These are phyloP conservation scores for Chrysina gloriosa DNA, from an alignment of 2,888 invertebrate species.

Conservation along the genomic window DNA sequence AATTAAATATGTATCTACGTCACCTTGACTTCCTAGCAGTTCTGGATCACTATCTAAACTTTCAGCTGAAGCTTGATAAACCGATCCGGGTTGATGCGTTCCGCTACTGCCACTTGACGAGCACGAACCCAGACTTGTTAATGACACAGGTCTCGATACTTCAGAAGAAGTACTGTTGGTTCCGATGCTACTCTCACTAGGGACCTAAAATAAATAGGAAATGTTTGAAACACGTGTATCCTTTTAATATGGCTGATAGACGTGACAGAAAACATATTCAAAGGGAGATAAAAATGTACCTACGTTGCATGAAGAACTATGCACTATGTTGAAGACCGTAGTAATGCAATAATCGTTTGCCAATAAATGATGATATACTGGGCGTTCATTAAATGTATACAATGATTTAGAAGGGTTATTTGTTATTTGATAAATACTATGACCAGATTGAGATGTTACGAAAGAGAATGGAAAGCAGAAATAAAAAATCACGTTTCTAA, in stretches of 20 bases:
- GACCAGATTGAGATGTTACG: no score
- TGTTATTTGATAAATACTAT: no score
- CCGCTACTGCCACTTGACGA: conserved; percentile 74
- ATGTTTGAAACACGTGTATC: conserved; percentile 2
- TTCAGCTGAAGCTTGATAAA: conserved; percentile 89
- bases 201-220: conserved; percentile 57
- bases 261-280: no score
- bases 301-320: no score
- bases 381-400: no score
- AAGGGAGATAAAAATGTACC: no score
- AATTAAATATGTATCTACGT: conserved; percentile 42
- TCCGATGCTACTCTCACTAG: conserved; percentile 65
- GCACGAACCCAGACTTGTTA: conserved; percentile 83
- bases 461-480: no score
- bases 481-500: no score
- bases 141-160: conserved; percentile 76
- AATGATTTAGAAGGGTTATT: no score
- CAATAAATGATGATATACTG: no score
- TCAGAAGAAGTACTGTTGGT: conserved; percentile 69
- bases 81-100: conserved; percentile 75
- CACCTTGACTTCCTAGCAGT: conserved; percentile 66
- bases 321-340: no score
- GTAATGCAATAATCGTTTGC: no score
- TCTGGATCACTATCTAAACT: conserved; percentile 84
- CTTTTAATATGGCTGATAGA: conserved; percentile 61